Base-by-base conservation (phyloP, 2,797 vertebrate genomes). In the Chelon auratus region DNA sequence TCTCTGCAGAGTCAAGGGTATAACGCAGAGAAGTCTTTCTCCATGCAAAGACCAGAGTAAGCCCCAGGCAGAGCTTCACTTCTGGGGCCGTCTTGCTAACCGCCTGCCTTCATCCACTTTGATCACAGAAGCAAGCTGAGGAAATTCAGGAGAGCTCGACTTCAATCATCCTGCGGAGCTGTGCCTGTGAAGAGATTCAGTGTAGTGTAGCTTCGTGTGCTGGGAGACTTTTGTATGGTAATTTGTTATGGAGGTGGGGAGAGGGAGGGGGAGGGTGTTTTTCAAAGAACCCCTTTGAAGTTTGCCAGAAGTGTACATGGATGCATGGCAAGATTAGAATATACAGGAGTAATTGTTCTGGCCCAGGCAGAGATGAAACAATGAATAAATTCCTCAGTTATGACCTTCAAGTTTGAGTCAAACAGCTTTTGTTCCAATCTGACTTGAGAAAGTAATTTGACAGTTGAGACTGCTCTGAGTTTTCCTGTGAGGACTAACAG, bases 61-160 rank as follows among this genome's bases (percentile, higher is more conserved):
- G 87, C 86, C 82, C 75, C 55, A 43, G 88, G 90, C 81, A 72
- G 63, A 51, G 87, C 81, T 75, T 86, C 78, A 85, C 82, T 83
- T 86, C 73, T 90, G 84, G 84, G 72, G 74, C 71, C 56, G 48
- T 82, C 79, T 80, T 66, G 61, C 90, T 85, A 88, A 89, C 83
- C 57, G 78, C 56, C 81, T 86, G 80, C 81, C 83, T 89, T 85
- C 81, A 81, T 83, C 77, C 86, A 76, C 93, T 94, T 94, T 94
- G 91, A 94, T 94, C 89, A 90, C 24, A 0, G 65, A 90, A 73
- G 61, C 63, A 33, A 87, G 81, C 77, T 48, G 79, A 82, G 61
- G 80, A 85, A 82, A 91, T 89, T 83, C 89, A 85, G 57, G 80
- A 82, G 74, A 85, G 83, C 86, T 84, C 53, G 17, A 88, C 88